Evolutionary conservation across 2,888 invertebrate genomes (phyloP).

Genomic region (Tiliacea citrago): DNA sequence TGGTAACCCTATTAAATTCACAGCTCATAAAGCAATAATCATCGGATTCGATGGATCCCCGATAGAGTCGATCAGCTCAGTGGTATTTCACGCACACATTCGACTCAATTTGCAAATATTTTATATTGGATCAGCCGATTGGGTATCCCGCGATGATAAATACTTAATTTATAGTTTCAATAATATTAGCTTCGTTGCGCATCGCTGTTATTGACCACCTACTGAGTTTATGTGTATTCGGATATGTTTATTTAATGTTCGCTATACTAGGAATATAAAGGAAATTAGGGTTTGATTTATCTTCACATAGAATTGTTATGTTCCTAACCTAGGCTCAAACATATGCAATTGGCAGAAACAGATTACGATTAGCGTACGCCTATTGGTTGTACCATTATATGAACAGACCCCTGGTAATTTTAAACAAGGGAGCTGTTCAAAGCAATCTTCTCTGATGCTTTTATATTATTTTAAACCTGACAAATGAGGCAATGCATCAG

Average conservation of each 20-base stretch:
- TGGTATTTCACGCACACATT: conserved; percentile 43
- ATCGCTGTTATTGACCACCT: conserved; percentile 49
- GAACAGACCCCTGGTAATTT: background rate
- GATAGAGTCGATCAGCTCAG: conserved; percentile 50
- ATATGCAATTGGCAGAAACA: background rate
- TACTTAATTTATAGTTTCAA: conserved; percentile 43
- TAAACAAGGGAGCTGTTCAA: background rate
- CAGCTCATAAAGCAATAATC: conserved; percentile 61
- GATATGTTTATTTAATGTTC: conserved; percentile 20
- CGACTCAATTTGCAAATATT: conserved; percentile 35
- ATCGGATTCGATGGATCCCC: conserved; percentile 48
- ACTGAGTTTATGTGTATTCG: conserved; percentile 4
- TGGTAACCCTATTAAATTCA: conserved; percentile 52
- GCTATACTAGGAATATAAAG: background rate
- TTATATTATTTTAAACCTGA: background rate
- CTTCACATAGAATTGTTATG: background rate
- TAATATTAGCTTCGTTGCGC: conserved; percentile 38
- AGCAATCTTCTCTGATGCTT: background rate
- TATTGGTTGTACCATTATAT: background rate
- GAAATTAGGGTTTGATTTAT: conserved; percentile 1
- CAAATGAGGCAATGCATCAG: background rate
- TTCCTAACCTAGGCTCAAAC: background rate
- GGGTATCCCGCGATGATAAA: conserved; percentile 6
- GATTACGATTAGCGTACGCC: background rate
- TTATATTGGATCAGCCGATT: conserved; percentile 12